Evolutionary conservation across 2,113 vertebrate species (phyloP).

Genomic region (Thalassoma bifasciatum): DNA sequence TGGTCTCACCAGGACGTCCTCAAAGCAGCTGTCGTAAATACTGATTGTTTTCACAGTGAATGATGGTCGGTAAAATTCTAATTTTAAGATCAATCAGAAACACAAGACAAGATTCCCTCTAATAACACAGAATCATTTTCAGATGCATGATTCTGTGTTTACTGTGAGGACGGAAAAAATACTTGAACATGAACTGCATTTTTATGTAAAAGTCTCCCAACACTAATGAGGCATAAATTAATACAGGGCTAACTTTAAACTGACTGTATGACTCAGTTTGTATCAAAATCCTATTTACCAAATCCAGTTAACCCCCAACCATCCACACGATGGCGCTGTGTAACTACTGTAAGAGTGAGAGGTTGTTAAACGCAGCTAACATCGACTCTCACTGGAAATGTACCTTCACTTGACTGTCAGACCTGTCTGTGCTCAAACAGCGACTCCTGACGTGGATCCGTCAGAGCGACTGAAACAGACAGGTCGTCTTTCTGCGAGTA

Average conservation of each 20-base stretch:
- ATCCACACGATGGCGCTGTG: conserved; percentile 7
- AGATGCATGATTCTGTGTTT: not conserved
- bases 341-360: conserved; percentile 10
- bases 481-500: not conserved
- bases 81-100: conserved; percentile 7
- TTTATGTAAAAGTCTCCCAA: conserved; percentile 6
- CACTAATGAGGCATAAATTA: not conserved
- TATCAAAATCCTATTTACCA: not conserved
- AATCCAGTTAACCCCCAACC: not conserved
- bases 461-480: not conserved
- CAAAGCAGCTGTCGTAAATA: not conserved
- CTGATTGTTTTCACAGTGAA: not conserved
- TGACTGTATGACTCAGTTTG: not conserved
- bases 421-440: not conserved
- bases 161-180: not conserved
- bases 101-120: not conserved
- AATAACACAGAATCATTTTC: not conserved
- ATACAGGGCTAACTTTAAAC: conserved; percentile 2
- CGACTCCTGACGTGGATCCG: not conserved
- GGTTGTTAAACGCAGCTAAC: conserved; percentile 7
- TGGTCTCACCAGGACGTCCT: not conserved
- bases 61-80: conserved; percentile 16
- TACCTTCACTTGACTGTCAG: not conserved
- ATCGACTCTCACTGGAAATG: conserved; percentile 1
- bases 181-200: not conserved